Base-by-base conservation (phyloP, 2,797 vertebrate species). In the Malacoraja senta region DNA sequence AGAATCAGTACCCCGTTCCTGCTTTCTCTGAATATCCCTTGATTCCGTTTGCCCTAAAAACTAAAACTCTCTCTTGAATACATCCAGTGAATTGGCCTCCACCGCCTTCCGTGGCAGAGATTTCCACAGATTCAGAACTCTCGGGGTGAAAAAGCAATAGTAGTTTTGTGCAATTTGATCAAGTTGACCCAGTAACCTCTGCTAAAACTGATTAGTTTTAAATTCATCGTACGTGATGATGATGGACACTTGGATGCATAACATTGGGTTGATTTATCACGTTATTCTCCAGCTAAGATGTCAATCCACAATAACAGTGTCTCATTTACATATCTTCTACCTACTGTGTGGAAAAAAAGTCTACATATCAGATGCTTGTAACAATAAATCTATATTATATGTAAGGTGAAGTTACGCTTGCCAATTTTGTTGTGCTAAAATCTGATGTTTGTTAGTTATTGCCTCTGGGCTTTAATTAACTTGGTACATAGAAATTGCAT, bases 391-490 rank as follows among this genome's bases (percentile, higher is more conserved):
- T 53, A 26, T 9, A 26, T 86, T 86, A 17, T n/a, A 84, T 38
- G 38, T 38, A 38, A 61, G 0, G 12, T 84, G 58, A 44, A 84
- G 17, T 13, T 84, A 58, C 29, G 53, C 81, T 29, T 86, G 84
- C 58, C n/a, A n/a, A 19, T 61, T 86, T 15, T n/a, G n/a, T 88
- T 68, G 24, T 8, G 19, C 21, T 65, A 68, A 2, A 19, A 15
- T 17, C 32, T 8, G 21, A 19, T 65, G 21, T 19, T 68, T 68
- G 65, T 88, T 65, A 19, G 63, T 17, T 83, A 65, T 32, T 65
- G 84, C 15, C 63, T 68, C 63, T 68, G 2, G 84, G 84, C 84
- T 88, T 88, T 68, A 88, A 88, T 88, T 88, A 88, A 32, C 35
- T 32, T 35, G 84, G n/a, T 35, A 68, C 58, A 17, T 68, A 88